Conservation (phyloP, 2,797 vertebrate genomes). For the Serranus cabrilla region DNA sequence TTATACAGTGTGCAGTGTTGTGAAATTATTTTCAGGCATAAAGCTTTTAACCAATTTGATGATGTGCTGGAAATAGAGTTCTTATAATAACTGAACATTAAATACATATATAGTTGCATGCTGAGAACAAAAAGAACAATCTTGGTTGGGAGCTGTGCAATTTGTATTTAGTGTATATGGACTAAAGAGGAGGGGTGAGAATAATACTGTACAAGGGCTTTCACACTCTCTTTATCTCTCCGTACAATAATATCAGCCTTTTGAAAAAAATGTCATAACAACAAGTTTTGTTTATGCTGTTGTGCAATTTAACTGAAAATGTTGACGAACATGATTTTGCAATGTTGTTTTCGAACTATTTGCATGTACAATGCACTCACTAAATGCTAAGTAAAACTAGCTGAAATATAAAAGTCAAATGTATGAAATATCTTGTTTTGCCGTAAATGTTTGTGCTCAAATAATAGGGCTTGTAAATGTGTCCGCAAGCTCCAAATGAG, state of each 20-base stretch:
- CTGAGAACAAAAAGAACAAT: not conserved
- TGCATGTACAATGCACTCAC: not conserved
- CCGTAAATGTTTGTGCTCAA: not conserved
- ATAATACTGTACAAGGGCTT: not conserved
- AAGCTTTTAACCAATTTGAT: constrained; percentile 42
- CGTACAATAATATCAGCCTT: not conserved
- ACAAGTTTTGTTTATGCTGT: not conserved
- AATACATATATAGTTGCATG: constrained; percentile 1
- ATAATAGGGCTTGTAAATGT: not conserved
- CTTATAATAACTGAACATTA: not conserved
- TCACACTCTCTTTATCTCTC: not conserved
- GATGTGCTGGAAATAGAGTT: constrained; percentile 15
- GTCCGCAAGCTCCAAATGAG: not conserved
- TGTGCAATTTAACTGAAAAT: not conserved
- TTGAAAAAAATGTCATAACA: not conserved
- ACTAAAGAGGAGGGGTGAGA: not conserved
- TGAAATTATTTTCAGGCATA: constrained; percentile 15
- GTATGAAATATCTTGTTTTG: not conserved
- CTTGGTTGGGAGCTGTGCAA: not conserved
- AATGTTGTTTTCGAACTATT: not conserved
- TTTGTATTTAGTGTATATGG: constrained; percentile 7
- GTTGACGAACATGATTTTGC: not conserved
- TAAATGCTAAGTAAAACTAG: not conserved
- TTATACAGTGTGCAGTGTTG: constrained; percentile 21
- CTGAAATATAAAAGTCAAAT: not conserved